Conservation (phyloP, 1,140 invertebrate genomes). For the Pseudomyrmex concolor region DNA sequence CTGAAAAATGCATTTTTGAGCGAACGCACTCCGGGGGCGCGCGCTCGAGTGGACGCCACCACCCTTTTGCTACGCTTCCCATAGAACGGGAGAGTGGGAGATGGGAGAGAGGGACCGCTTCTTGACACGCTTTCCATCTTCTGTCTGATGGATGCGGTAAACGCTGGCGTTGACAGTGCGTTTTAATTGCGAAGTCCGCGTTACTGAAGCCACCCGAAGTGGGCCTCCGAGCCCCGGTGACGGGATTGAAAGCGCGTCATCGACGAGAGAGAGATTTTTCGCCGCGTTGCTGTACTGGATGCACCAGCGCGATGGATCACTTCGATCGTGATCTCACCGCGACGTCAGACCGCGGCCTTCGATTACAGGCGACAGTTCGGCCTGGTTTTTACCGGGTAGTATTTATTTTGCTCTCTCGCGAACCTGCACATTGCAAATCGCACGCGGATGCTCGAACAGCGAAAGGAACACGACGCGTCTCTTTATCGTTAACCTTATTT, state of each 20-base stretch:
- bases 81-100: too few relatives aligned
- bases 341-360: constrained; percentile 27
- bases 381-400: constrained; percentile 18
- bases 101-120: constrained; percentile 7
- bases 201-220: constrained; percentile 55
- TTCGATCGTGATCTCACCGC: constrained; percentile 37
- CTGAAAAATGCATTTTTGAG: constrained; percentile 61
- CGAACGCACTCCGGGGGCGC: constrained; percentile 12
- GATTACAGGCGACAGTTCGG: constrained; percentile 18
- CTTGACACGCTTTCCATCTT: constrained; percentile 62
- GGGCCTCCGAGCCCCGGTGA: constrained; percentile 36
- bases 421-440: background rate
- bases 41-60: constrained; percentile 42
- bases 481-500: constrained; percentile 60
- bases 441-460: constrained; percentile 18
- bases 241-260: constrained; percentile 60
- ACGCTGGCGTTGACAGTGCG: constrained; percentile 61
- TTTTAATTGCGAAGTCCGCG: constrained; percentile 57
- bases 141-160: constrained; percentile 60
- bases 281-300: background rate
- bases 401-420: constrained; percentile 13
- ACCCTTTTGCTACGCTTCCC: constrained; percentile 41
- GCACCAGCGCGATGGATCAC: constrained; percentile 17
- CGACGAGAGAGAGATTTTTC: constrained; percentile 49
- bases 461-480: constrained; percentile 24